Base-by-base conservation (phyloP, 2,797 vertebrate genomes). In the Acipenser ruthenus region DNA sequence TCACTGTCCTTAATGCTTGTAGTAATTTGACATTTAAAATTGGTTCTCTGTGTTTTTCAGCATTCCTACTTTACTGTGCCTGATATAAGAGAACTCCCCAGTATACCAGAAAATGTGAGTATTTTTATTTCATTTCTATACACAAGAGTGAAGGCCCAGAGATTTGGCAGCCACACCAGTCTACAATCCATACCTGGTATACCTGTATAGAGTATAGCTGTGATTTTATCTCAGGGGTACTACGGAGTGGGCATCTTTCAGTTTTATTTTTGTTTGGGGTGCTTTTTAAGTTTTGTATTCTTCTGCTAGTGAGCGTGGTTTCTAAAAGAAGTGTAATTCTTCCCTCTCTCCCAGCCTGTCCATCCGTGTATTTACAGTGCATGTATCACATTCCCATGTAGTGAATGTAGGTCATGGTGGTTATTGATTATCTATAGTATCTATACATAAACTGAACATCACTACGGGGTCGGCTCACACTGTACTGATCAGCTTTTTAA, bases 81-180 rank as follows among this genome's bases (percentile, higher is more conserved):
- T 84, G 93, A 97, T 84, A 81, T 68, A 61, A 90, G 88, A 82
- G 92, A 96, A 70, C 93, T 99, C 75, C 96, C 96, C 69, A 96
- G 93, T 81, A 98, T 99, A 77, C 96, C 96, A 49, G 96, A 99
- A 85, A 98, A 97, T 73, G 96, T 99, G 78, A 96, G 95, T 94
- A 73, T 66, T n/a, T 13, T n/a, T 8, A 8, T 49, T 50, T 1
- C 23, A 3, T 37, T 37, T 48, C 15, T 18, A 18, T 18, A 18
- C 12, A 7, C 10, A 11, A 50, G 8, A 7, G 4, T 51, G 37
- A 6, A 51, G 9, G 63, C 8, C 47, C 37, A 37, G 15, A 18
- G 51, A 23, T 50, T 10, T 37, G 10, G 7, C 8, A 37, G 8
- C 23, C 15, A 53, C 10, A 65, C 23, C 7, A 37, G 64, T 15